Percentiles rank a stretch among this genome's conserved stretches.
These are phyloP conservation scores for Etheostoma nigrum DNA, from an alignment of 2,797 vertebrate species.

Conservation along the genomic window DNA sequence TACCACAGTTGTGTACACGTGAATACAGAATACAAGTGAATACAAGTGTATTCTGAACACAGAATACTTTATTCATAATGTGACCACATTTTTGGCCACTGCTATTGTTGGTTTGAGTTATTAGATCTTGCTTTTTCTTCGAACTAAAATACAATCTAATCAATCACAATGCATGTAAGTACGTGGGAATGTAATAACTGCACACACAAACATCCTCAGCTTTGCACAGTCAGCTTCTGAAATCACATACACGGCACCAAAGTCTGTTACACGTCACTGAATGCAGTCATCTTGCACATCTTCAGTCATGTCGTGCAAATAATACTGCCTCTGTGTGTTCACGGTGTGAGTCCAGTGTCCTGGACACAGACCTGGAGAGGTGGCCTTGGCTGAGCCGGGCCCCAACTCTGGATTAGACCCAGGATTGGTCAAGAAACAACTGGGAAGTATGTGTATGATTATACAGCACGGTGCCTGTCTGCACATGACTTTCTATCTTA, in stretches of 20 bases:
- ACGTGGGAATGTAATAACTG: background rate
- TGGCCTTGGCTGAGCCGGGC: constrained; percentile 62
- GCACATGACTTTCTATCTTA: constrained; percentile 67
- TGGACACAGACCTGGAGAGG: constrained; percentile 72
- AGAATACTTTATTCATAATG: background rate
- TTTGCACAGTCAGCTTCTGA: constrained; percentile 14
- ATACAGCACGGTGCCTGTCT: constrained; percentile 45
- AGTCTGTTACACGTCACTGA: constrained; percentile 40
- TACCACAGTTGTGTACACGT: background rate
- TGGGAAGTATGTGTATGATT: constrained; percentile 49
- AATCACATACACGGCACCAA: constrained; percentile 18
- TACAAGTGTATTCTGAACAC: too few relatives aligned
- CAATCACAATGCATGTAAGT: background rate
- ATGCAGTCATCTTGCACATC: constrained; percentile 69
- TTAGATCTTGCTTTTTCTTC: constrained; percentile 5
- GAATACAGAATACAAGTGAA: background rate
- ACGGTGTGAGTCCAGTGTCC: constrained; percentile 73
- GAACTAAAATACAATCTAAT: constrained; percentile 3
- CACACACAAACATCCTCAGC: constrained; percentile 1
- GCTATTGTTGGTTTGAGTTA: background rate
- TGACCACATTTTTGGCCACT: background rate
- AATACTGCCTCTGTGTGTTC: constrained; percentile 70
- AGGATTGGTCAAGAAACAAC: constrained; percentile 59
- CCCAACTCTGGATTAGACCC: constrained; percentile 64
- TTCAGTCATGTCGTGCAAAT: constrained; percentile 72